Evolutionary conservation across 1,140 invertebrate species (phyloP).

Genomic region (Ericerus pela): DNA sequence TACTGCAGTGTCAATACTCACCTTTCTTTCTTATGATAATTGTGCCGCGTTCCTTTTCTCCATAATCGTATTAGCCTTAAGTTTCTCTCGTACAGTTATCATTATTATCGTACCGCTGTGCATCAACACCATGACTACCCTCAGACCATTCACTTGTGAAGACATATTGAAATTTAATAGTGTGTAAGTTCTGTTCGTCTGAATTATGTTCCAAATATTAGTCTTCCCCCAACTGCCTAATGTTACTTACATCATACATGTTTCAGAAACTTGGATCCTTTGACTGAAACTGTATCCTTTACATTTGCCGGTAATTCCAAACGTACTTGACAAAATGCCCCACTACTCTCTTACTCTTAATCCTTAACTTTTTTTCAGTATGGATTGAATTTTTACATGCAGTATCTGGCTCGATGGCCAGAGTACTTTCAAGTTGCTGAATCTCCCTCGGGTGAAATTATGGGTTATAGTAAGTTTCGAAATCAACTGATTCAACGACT

Average conservation of each 20-base stretch:
- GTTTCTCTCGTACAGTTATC: too few species aligned
- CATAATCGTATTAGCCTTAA: too few species aligned
- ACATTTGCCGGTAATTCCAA: conserved; percentile 6
- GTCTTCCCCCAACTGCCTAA: conserved; percentile 14
- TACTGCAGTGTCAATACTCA: too few species aligned
- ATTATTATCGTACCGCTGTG: too few species aligned
- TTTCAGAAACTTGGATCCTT: conserved; percentile 80
- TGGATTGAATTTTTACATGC: conserved; percentile 92
- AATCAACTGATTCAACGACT: neutral
- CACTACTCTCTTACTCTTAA: neutral
- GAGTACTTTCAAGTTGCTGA: conserved; percentile 96
- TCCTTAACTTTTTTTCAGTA: conserved; percentile 41
- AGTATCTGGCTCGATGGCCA: conserved; percentile 96
- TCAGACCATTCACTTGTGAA: conserved; percentile 81
- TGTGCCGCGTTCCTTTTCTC: too few species aligned
- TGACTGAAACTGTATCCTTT: conserved; percentile 84
- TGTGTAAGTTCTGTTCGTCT: conserved; percentile 51
- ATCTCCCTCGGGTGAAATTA: conserved; percentile 85
- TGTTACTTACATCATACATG: conserved; percentile 12
- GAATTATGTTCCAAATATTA: conserved; percentile 5
- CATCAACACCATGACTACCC: conserved; percentile 66
- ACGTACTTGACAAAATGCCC: neutral
- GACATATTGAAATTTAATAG: conserved; percentile 94
- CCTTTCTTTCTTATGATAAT: too few species aligned
- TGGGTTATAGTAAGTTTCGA: conserved; percentile 86